Conservation (phyloP, 2,113 vertebrate genomes). For the Podilymbus podiceps region DNA sequence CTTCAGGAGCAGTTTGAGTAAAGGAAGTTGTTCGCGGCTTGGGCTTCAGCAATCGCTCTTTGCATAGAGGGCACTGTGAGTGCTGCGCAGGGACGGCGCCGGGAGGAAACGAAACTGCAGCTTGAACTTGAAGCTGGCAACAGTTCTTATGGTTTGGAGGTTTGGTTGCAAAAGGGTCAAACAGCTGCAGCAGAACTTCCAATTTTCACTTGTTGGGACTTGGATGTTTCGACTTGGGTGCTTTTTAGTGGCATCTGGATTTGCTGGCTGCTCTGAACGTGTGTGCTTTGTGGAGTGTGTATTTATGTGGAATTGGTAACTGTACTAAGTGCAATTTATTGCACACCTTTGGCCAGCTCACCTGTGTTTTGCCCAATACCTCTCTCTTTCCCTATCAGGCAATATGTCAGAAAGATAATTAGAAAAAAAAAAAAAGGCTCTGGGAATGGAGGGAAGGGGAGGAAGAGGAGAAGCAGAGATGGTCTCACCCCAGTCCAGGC, state of each 20-base stretch:
- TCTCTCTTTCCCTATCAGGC: neutral
- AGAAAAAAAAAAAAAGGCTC: neutral
- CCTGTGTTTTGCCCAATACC: neutral
- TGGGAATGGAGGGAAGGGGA: neutral
- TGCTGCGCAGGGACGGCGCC: accelerated
- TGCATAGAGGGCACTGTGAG: neutral
- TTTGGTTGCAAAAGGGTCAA: neutral
- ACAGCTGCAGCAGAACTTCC: neutral
- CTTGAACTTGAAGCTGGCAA: neutral
- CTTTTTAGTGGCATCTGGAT: neutral
- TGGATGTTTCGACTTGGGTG: accelerated
- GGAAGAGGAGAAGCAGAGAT: neutral
- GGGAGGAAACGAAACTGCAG: neutral
- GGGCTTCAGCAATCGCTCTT: neutral
- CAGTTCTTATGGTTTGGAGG: neutral
- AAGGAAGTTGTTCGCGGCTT: slow-evolving; percentile 30
- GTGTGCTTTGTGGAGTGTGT: neutral
- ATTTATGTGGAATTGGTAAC: neutral
- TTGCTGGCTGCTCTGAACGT: neutral
- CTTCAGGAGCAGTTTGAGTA: slow-evolving; percentile 4
- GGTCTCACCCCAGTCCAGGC: neutral
- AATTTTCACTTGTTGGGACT: neutral
- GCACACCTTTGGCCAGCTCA: neutral
- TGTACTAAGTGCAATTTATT: neutral
- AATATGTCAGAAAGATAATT: neutral